These are phyloP conservation scores for Fragum whitleyi DNA, from an alignment of 2,888 invertebrate genomes.

Conservation along the genomic window DNA sequence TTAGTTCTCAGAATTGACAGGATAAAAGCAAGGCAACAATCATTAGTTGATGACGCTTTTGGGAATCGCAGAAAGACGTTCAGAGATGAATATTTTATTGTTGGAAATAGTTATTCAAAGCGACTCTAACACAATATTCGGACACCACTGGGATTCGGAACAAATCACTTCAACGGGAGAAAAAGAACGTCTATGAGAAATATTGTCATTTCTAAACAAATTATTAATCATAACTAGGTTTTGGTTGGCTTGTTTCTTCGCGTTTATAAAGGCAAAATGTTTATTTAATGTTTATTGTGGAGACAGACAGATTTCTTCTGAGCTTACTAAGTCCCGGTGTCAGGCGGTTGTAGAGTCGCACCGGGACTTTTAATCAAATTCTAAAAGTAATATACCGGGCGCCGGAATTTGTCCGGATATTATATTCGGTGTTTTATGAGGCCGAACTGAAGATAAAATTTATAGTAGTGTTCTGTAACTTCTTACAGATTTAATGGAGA, in stretches of 20 bases:
- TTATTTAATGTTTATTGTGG: constrained; percentile 21
- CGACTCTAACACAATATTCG: constrained; percentile 20
- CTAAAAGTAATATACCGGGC: constrained; percentile 6
- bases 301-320: constrained; percentile 16
- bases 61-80: constrained; percentile 13
- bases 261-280: constrained; percentile 22
- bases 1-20: background rate
- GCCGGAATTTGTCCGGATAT: constrained; percentile 6
- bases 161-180: constrained; percentile 12
- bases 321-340: background rate
- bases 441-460: background rate
- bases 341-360: background rate
- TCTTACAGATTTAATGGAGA: constrained; percentile 14
- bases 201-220: constrained; percentile 18
- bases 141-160: constrained; percentile 17
- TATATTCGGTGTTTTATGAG: background rate
- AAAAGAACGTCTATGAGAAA: constrained; percentile 15
- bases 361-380: constrained; percentile 11
- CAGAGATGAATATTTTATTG: background rate
- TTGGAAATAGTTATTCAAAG: constrained; percentile 17
- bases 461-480: constrained; percentile 1
- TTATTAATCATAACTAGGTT: constrained; percentile 8
- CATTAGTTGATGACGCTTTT: background rate
- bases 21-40: constrained; percentile 19
- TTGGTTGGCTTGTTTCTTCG: constrained; percentile 1